Conservation (phyloP, 2,888 invertebrate species). For the Bombyx huttoni region DNA sequence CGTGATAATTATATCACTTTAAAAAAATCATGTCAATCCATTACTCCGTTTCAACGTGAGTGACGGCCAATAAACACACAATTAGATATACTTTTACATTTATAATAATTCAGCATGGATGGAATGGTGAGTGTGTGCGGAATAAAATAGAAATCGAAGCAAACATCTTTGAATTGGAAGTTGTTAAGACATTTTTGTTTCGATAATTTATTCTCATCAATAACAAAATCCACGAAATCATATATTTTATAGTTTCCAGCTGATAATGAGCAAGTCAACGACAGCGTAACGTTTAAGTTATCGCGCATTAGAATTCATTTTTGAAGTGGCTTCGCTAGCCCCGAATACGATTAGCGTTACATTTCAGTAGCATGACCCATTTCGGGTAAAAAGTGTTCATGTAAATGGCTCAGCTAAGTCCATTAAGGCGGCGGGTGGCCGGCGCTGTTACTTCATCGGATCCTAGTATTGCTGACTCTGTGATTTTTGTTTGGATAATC, state of each 20-base stretch:
- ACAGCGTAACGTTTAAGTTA: background rate
- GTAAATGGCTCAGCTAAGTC: conserved; percentile 32
- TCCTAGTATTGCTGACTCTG: background rate
- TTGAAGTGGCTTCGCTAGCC: background rate
- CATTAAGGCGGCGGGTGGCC: conserved; percentile 13
- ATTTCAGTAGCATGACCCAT: conserved; percentile 13
- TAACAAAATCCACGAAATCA: background rate
- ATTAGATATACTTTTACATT: too few relatives aligned
- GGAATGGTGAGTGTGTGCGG: too few relatives aligned
- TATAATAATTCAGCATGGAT: too few relatives aligned
- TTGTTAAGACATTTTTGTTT: too few relatives aligned
- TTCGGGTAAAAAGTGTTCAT: conserved; percentile 25
- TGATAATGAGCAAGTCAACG: background rate
- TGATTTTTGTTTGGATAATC: background rate
- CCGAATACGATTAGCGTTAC: conserved; percentile 2
- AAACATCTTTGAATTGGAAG: too few relatives aligned
- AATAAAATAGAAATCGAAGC: too few relatives aligned
- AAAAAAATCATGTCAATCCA: too few relatives aligned
- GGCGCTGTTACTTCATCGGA: background rate
- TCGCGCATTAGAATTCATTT: conserved; percentile 4
- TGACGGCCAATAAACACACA: too few relatives aligned
- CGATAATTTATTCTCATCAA: background rate
- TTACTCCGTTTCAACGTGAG: too few relatives aligned
- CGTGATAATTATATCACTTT: too few relatives aligned
- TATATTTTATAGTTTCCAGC: background rate